Evolutionary conservation across 2,113 vertebrate species (phyloP).

Genomic region (Hippocampus barbouri): DNA sequence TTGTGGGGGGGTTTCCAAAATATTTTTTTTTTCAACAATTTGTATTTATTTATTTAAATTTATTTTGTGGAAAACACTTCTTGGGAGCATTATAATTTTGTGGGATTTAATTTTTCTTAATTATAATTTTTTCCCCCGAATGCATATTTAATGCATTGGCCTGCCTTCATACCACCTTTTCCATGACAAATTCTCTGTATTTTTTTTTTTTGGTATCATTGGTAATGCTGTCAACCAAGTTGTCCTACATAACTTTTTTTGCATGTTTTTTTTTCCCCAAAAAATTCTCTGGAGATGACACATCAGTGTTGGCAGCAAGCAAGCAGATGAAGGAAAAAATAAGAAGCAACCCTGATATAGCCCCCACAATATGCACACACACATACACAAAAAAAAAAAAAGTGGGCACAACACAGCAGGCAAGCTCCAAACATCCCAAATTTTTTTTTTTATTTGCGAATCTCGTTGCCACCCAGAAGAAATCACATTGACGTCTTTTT

Average conservation of each 20-base stretch:
- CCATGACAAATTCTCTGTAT: too few relatives aligned
- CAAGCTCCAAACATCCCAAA: slow-evolving; percentile 29
- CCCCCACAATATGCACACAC: slow-evolving; percentile 39
- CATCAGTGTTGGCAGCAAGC: slow-evolving; percentile 19
- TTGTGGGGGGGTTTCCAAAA: too few relatives aligned
- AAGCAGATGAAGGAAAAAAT: slow-evolving; percentile 42
- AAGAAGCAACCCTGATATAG: slow-evolving; percentile 41
- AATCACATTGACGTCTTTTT: slow-evolving; percentile 36
- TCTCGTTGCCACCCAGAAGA: slow-evolving; percentile 28
- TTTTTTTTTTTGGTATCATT: too few relatives aligned
- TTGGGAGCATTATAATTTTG: too few relatives aligned
- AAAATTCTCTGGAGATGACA: not conserved
- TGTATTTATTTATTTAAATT: too few relatives aligned
- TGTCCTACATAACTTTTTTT: not conserved
- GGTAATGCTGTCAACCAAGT: not conserved
- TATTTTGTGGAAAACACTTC: too few relatives aligned
- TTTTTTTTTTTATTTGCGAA: slow-evolving; percentile 15
- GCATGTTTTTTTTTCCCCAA: accelerated
- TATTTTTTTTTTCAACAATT: not conserved
- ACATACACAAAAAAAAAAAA: slow-evolving; percentile 12
- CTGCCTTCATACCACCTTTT: too few relatives aligned
- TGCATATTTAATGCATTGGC: too few relatives aligned
- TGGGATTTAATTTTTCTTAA: too few relatives aligned
- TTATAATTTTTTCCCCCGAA: too few relatives aligned
- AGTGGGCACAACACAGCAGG: slow-evolving; percentile 33